Conservation (phyloP, 1,140 invertebrate species). For the Chlorops oryzae region DNA sequence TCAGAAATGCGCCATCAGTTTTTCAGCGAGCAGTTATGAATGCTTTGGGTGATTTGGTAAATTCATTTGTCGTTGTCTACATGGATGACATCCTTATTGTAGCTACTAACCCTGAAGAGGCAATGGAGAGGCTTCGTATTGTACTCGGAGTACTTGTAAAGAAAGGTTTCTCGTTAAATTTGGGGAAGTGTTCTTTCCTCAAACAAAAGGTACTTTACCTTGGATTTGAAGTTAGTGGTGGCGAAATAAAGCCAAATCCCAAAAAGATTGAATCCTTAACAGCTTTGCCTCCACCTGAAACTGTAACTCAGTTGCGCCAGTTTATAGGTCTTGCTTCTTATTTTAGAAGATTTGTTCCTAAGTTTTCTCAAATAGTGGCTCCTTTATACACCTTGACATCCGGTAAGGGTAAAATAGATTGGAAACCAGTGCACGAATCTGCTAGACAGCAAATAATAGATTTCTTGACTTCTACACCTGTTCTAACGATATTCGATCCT, state of each 20-base stretch:
- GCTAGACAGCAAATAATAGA: not conserved
- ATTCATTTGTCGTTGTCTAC: too few relatives aligned
- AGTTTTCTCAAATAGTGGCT: constrained; percentile 22
- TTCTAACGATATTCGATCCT: constrained; percentile 14
- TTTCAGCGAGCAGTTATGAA: too few relatives aligned
- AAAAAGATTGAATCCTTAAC: constrained; percentile 36
- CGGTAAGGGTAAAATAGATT: constrained; percentile 4
- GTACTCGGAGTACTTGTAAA: not conserved
- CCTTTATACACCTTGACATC: constrained; percentile 20
- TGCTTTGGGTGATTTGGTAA: too few relatives aligned
- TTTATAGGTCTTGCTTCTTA: constrained; percentile 31
- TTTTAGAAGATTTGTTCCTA: constrained; percentile 23
- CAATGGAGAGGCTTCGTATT: too few relatives aligned
- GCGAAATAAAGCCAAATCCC: constrained; percentile 29
- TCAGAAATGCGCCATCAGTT: too few relatives aligned
- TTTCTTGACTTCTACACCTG: constrained; percentile 1
- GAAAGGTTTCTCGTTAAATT: not conserved
- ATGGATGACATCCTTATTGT: too few relatives aligned
- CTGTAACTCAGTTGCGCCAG: constrained; percentile 25
- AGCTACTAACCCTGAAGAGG: too few relatives aligned
- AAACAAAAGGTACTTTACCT: constrained; percentile 29
- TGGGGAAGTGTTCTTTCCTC: constrained; percentile 28
- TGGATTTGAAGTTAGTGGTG: constrained; percentile 24
- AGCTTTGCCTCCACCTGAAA: constrained; percentile 29
- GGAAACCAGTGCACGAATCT: not conserved